These are phyloP conservation scores for Lasiurus cinereus DNA, from an alignment of 2,113 vertebrate species.

Conservation along the genomic window DNA sequence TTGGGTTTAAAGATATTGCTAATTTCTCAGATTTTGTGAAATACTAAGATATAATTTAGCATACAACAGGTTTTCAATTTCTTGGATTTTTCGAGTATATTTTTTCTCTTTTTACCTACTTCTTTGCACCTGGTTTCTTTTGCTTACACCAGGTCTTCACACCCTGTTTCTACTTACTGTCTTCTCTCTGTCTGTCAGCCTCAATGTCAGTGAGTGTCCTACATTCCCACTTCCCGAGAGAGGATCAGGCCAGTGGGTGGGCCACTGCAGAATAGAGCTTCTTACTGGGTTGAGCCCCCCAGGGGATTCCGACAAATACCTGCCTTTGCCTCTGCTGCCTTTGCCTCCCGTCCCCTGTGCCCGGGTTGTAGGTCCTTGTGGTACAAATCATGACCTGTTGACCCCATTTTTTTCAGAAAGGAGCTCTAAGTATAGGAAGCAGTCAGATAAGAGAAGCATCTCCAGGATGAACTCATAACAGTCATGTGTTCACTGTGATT, in stretches of 20 bases:
- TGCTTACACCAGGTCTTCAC: neutral
- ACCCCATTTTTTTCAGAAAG: slow-evolving; percentile 15
- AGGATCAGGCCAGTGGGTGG: neutral
- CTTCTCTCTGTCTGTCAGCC: neutral
- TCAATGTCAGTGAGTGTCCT: neutral
- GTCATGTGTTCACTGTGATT: neutral
- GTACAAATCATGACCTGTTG: neutral
- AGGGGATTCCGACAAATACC: neutral
- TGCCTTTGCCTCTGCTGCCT: neutral
- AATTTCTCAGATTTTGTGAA: neutral
- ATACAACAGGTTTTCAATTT: neutral
- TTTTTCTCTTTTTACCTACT: neutral
- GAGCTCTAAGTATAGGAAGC: neutral
- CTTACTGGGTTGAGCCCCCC: neutral
- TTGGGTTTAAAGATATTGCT: neutral
- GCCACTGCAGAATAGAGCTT: neutral
- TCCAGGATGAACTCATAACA: neutral
- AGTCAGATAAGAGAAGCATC: neutral
- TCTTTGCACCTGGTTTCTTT: neutral
- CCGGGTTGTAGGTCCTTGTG: no score
- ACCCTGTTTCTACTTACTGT: neutral
- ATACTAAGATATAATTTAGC: neutral
- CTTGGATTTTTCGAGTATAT: neutral
- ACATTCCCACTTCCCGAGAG: neutral
- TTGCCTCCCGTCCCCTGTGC: neutral